Base-by-base conservation (phyloP, 2,888 invertebrate species). In the Euplexia lucipara region DNA sequence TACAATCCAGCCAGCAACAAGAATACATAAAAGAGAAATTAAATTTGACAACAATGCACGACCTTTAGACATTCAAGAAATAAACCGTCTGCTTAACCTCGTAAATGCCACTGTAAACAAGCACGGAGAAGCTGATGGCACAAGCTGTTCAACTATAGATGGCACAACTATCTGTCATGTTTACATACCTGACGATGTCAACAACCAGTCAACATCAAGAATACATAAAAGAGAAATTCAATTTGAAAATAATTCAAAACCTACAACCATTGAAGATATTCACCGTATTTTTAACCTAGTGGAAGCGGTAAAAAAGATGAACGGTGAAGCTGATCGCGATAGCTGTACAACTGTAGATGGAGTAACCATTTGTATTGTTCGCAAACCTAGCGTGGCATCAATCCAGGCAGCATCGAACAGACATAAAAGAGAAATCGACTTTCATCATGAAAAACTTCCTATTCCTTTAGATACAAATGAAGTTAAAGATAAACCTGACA, bases 181-280 rank as follows among this genome's bases (percentile, higher is more conserved):
- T 2, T 70, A 63, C 12, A 9, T 70, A 18, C 70, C 68, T 30
- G 20, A 34, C 2, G 18, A 44, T 8, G 8, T 34, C 20, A n/a
- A n/a, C n/a, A n/a, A n/a, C n/a, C n/a, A n/a, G n/a, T 4, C 53
- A 16, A 0, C 18, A 20, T 18, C n/a, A 10, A 37, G 3, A 26
- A 30, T 12, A 35, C 34, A 34, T 12, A 65, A 65, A 67, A 39
- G 57, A 35, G 68, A 68, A 35, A 42, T 16, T 18, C 12, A 37
- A 54, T 35, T 30, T 2, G 18, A 57, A 57, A 47, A 16, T 20
- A 48, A 20, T 3, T 18, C 18, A 12, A 0, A n/a, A 3, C 14
- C 20, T 30, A 20, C 1, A n/a, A 39, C 42, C 18, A n/a, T 3
- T 26, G 48, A 35, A 5, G 26, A 57, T 26, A 35, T 35, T 26